These are phyloP conservation scores for Misgurnus mizolepis DNA, from an alignment of 2,113 vertebrate species.

Conservation along the genomic window DNA sequence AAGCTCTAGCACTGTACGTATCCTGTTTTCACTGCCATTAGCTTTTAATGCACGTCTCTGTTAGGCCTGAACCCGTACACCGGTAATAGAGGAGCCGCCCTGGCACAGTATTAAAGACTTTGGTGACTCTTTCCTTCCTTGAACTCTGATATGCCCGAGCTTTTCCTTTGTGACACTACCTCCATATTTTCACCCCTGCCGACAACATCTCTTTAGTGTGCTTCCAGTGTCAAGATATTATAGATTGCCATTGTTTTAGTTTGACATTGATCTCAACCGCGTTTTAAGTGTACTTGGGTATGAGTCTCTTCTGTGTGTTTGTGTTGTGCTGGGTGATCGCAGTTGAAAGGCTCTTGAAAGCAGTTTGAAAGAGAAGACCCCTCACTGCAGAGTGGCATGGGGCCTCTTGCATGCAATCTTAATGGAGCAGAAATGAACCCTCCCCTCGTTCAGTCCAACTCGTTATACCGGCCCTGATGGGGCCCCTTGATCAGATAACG, in stretches of 20 bases:
- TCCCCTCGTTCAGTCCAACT: slow-evolving; percentile 32
- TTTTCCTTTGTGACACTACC: not conserved
- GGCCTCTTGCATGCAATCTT: slow-evolving; percentile 52
- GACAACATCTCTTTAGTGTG: slow-evolving; percentile 1
- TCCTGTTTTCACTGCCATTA: not conserved
- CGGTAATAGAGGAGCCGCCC: slow-evolving; percentile 14
- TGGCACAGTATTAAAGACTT: slow-evolving; percentile 33
- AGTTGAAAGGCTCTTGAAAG: slow-evolving; percentile 46
- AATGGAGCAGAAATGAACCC: slow-evolving; percentile 60
- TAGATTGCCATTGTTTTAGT: slow-evolving; percentile 48
- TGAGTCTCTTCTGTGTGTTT: slow-evolving; percentile 41
- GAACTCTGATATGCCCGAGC: not conserved
- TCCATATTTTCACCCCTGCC: slow-evolving; percentile 1
- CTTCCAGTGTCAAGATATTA: slow-evolving; percentile 48
- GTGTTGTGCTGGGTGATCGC: slow-evolving; percentile 52
- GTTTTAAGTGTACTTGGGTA: slow-evolving; percentile 39
- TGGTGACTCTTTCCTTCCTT: slow-evolving; percentile 12
- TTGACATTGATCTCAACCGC: slow-evolving; percentile 39
- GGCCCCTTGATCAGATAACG: slow-evolving; percentile 63
- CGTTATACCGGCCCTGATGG: slow-evolving; percentile 35
- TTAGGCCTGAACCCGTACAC: slow-evolving; percentile 18
- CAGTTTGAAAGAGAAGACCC: slow-evolving; percentile 23
- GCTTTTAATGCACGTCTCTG: slow-evolving; percentile 27
- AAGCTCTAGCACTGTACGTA: slow-evolving; percentile 2
- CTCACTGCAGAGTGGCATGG: slow-evolving; percentile 32